phyloP scores from a whole-genome alignment of 1,140 invertebrate genomes.

The Theocolax elegans region DNA sequence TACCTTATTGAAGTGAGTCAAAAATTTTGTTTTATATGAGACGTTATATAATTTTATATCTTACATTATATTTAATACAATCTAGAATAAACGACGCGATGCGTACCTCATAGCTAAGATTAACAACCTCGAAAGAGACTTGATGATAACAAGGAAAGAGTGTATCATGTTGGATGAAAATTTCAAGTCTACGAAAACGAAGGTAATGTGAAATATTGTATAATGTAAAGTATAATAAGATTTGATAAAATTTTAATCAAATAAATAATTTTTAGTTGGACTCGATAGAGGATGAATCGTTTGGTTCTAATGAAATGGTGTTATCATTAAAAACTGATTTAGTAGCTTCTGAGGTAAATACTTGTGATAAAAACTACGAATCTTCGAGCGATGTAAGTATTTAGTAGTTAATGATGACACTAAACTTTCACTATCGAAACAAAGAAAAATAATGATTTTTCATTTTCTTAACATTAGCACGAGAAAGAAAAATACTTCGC shows the following conservation, averaged over 20 bases:
- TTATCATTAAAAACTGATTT: slow-evolving; percentile 60
- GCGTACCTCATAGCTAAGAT: slow-evolving; percentile 70
- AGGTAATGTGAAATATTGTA: slow-evolving; percentile 64
- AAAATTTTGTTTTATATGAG: slow-evolving; percentile 3
- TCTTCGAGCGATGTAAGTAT: slow-evolving; percentile 46
- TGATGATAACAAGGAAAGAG: slow-evolving; percentile 71
- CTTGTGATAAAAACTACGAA: slow-evolving; percentile 45
- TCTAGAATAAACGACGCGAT: slow-evolving; percentile 74
- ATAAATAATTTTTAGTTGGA: slow-evolving; percentile 54
- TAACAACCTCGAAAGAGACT: slow-evolving; percentile 72
- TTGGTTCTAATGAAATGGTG: slow-evolving; percentile 78
- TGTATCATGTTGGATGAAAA: slow-evolving; percentile 75
- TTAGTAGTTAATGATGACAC: no score
- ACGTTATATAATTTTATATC: slow-evolving; percentile 13
- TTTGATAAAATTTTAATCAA: slow-evolving; percentile 39
- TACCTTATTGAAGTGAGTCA: slow-evolving; percentile 75
- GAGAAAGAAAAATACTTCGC: slow-evolving; percentile 33
- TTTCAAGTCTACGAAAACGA: slow-evolving; percentile 72
- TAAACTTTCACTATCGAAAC: no score
- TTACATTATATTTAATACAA: slow-evolving; percentile 25
- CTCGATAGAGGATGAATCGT: slow-evolving; percentile 75
- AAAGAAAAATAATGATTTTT: no score
- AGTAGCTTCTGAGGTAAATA: slow-evolving; percentile 55
- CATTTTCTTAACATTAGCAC: no score
- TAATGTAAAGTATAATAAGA: slow-evolving; percentile 7